Percentiles rank a stretch among this genome's conserved stretches.
Conservation (phyloP, 2,113 vertebrate species). For the Entomyzon cyanotis region DNA sequence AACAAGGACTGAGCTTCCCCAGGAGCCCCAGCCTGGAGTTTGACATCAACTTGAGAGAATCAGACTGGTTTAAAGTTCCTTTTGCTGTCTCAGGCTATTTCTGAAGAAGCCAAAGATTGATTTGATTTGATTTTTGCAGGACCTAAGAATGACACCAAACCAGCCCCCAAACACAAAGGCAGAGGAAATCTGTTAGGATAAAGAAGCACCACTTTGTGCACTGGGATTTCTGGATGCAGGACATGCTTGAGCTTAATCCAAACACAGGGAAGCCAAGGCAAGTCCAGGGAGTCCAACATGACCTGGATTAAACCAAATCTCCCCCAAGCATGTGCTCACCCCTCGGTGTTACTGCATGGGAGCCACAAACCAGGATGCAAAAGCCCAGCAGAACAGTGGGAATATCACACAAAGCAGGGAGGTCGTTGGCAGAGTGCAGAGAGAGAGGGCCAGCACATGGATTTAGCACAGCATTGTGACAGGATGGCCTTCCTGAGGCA, state of each 20-base stretch:
- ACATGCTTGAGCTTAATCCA: neutral
- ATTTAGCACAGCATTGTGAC: neutral
- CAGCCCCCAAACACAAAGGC: neutral
- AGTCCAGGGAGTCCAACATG: neutral
- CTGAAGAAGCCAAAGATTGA: neutral
- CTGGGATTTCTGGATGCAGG: neutral
- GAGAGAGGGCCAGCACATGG: neutral
- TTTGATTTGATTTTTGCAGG: neutral
- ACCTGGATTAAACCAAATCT: neutral
- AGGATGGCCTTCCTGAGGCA: neutral
- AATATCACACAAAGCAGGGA: slow-evolving; percentile 46
- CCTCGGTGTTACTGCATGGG: neutral
- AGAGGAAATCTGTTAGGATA: neutral
- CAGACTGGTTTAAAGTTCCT: neutral
- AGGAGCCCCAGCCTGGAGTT: neutral
- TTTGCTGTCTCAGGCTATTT: neutral
- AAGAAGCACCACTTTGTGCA: neutral
- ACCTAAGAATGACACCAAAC: neutral
- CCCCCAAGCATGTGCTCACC: neutral
- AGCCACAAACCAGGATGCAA: neutral
- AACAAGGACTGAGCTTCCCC: neutral
- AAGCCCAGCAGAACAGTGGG: neutral
- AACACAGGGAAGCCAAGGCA: neutral
- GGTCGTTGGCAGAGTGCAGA: neutral
- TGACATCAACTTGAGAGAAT: neutral